These are phyloP conservation scores for Neoaliturus tenellus DNA, from an alignment of 2,888 invertebrate species.

Conservation along the genomic window DNA sequence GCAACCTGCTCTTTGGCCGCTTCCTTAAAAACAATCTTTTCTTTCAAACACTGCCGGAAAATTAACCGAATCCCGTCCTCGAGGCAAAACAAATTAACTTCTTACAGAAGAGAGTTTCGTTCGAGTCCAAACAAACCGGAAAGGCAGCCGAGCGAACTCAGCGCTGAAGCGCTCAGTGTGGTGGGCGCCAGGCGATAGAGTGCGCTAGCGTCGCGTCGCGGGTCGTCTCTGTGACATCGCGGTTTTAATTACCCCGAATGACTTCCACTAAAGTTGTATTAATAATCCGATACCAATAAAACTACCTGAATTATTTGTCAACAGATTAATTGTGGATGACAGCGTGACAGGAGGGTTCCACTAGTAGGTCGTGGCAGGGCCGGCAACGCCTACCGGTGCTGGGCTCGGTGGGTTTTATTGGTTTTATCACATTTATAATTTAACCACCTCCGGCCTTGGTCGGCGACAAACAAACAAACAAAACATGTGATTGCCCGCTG, in stretches of 20 bases:
- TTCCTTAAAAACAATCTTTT: constrained; percentile 50
- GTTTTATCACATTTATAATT: constrained; percentile 30
- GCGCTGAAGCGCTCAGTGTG: too few species aligned
- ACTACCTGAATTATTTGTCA: background rate
- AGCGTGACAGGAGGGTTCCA: background rate
- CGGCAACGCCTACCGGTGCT: background rate
- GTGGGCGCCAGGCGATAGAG: background rate
- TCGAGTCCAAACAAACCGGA: background rate
- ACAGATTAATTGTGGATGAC: background rate
- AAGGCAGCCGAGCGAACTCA: background rate
- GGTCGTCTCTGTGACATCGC: background rate
- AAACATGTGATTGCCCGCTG: constrained; percentile 5
- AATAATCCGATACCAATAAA: background rate
- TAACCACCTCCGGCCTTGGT: background rate
- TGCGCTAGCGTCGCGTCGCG: too few species aligned
- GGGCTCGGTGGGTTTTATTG: background rate
- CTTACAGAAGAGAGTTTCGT: constrained; percentile 18
- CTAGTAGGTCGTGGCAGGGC: background rate
- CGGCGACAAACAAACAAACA: constrained; percentile 18
- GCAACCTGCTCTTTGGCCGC: constrained; percentile 38
- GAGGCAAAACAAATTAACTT: constrained; percentile 46
- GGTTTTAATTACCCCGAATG: background rate
- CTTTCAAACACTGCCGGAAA: constrained; percentile 22
- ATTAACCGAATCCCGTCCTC: constrained; percentile 42
- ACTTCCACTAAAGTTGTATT: background rate